phyloP scores from a whole-genome alignment of 2,113 vertebrate genomes.

The Corythoichthys intestinalis region DNA sequence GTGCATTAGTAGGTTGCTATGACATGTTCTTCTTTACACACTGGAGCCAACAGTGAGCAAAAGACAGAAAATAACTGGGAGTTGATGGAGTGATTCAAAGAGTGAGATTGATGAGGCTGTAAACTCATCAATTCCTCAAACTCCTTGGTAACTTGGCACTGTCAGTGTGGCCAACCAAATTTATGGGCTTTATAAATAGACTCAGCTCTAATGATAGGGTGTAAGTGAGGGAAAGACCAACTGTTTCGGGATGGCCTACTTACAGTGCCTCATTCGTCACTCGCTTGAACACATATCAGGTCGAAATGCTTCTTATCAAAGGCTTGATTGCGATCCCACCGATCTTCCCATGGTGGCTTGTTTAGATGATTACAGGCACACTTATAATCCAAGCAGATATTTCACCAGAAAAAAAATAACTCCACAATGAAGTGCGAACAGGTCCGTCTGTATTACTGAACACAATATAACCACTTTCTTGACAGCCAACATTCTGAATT shows the following conservation, averaged over 20 bases:
- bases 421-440: constrained; percentile 33
- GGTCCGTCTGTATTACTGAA: constrained; percentile 20
- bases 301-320: constrained; percentile 32
- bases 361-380: constrained; percentile 34
- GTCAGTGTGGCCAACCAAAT: constrained; percentile 52
- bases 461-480: constrained; percentile 9
- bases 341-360: constrained; percentile 19
- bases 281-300: constrained; percentile 27
- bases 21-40: constrained; percentile 25
- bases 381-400: constrained; percentile 23
- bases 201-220: constrained; percentile 69
- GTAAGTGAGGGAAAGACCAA: constrained; percentile 50
- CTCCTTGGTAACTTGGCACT: constrained; percentile 50
- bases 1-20: constrained; percentile 21
- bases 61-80: constrained; percentile 7
- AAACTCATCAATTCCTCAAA: constrained; percentile 43
- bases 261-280: constrained; percentile 9
- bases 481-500: constrained; percentile 12
- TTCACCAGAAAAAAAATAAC: constrained; percentile 20
- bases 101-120: constrained; percentile 28
- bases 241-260: constrained; percentile 55
- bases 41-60: constrained; percentile 20
- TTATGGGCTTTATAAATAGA: constrained; percentile 73
- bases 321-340: constrained; percentile 22
- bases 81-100: background rate